Percentiles rank a stretch among this genome's conserved stretches.
These are phyloP conservation scores for Aporophyla nigra DNA, from an alignment of 2,888 invertebrate species.

Conservation along the genomic window DNA sequence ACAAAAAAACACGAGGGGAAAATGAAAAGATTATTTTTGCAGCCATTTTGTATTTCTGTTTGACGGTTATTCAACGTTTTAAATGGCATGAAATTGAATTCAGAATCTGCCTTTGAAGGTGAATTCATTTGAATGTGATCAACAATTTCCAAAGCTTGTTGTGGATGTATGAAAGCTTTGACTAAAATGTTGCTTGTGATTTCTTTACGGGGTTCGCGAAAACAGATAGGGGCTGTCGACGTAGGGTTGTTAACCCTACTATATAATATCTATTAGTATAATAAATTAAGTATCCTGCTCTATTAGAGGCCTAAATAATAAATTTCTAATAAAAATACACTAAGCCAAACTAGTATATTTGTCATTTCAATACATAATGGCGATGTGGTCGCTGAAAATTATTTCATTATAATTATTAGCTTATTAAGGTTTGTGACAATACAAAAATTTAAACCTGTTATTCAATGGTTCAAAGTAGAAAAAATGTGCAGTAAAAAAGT, in stretches of 20 bases:
- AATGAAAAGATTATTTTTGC: slow-evolving; percentile 47
- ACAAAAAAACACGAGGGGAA: slow-evolving; percentile 32
- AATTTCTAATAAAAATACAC: too few species aligned
- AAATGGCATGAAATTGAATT: slow-evolving; percentile 55
- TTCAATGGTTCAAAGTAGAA: too few species aligned
- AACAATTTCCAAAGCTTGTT: slow-evolving; percentile 18
- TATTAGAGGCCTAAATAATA: too few species aligned
- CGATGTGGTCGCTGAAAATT: too few species aligned
- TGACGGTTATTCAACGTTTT: slow-evolving; percentile 46
- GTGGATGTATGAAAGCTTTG: slow-evolving; percentile 3
- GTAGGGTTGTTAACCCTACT: background rate
- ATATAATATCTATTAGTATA: too few species aligned
- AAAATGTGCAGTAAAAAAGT: too few species aligned
- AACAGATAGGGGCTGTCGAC: background rate
- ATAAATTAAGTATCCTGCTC: too few species aligned
- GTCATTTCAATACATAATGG: too few species aligned
- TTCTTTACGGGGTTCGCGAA: background rate
- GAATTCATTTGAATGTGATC: slow-evolving; percentile 44
- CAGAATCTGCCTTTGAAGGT: slow-evolving; percentile 31
- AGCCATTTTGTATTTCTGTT: slow-evolving; percentile 39
- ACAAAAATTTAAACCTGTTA: too few species aligned
- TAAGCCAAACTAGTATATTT: too few species aligned
- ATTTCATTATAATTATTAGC: too few species aligned
- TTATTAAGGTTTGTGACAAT: too few species aligned
- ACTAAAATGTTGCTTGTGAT: slow-evolving; percentile 16